These are phyloP conservation scores for Falco rusticolus DNA, from an alignment of 2,797 vertebrate species.

Conservation along the genomic window DNA sequence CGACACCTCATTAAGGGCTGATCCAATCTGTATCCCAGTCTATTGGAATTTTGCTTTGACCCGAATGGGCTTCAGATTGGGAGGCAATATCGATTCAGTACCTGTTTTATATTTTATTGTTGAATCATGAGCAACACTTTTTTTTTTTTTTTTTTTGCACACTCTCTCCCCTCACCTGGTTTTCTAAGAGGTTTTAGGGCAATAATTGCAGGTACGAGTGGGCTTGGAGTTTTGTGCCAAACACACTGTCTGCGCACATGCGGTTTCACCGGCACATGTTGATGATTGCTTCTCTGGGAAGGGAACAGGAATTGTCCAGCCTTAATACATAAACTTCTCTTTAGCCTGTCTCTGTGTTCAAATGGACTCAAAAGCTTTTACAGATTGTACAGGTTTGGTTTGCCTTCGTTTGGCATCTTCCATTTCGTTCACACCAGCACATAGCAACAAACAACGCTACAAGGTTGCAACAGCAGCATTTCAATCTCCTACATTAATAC, in stretches of 20 bases:
- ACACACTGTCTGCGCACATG: background rate
- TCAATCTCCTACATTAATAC: background rate
- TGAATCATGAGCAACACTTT: background rate
- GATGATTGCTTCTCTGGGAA: background rate
- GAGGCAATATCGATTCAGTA: background rate
- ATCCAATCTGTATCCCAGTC: constrained; percentile 14
- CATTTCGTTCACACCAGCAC: background rate
- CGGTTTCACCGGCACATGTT: background rate
- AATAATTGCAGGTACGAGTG: background rate
- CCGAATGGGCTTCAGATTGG: background rate
- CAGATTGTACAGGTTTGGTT: background rate
- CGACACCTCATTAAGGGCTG: constrained; percentile 43
- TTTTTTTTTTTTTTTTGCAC: background rate
- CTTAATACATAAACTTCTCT: background rate
- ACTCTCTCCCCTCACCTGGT: background rate
- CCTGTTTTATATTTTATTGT: background rate
- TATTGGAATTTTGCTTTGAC: constrained; percentile 17
- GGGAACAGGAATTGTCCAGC: background rate
- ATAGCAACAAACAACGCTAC: background rate
- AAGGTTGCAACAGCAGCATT: background rate
- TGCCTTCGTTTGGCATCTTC: background rate
- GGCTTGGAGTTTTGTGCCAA: background rate
- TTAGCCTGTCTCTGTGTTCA: background rate
- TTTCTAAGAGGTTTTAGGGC: background rate
- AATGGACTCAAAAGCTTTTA: background rate